These are phyloP conservation scores for Tyto alba DNA, from an alignment of 2,113 vertebrate genomes.

Conservation along the genomic window DNA sequence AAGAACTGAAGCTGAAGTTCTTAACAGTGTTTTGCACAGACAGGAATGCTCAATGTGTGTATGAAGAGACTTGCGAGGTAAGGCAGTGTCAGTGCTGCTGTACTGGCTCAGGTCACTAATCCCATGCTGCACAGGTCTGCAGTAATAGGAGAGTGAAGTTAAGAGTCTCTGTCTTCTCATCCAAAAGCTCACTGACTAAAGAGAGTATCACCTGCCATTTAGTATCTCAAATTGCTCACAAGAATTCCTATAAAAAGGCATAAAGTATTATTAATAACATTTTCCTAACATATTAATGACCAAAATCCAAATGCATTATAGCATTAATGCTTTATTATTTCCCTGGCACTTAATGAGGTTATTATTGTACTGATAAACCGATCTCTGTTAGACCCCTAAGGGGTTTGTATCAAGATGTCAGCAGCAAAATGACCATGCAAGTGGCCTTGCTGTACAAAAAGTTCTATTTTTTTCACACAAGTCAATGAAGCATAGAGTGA, in stretches of 20 bases:
- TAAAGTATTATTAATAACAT: neutral
- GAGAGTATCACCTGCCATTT: neutral
- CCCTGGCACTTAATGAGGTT: neutral
- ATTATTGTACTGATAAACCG: neutral
- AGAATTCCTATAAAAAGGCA: neutral
- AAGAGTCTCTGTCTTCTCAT: neutral
- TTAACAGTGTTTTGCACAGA: neutral
- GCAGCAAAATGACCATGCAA: conserved; percentile 12
- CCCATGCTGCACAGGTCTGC: neutral
- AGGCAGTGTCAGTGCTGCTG: neutral
- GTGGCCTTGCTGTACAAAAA: conserved; percentile 36
- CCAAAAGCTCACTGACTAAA: neutral
- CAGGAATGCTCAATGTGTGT: neutral
- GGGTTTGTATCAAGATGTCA: conserved; percentile 1
- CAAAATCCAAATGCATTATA: neutral
- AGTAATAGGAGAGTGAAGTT: neutral
- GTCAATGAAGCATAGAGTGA: conserved; percentile 28
- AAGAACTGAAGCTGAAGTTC: neutral
- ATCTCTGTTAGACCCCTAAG: neutral
- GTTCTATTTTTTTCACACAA: conserved; percentile 21
- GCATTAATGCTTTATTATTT: neutral
- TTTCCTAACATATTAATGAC: neutral
- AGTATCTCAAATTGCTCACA: neutral
- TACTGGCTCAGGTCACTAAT: neutral
- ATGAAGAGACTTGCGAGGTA: neutral